A percentile compares a stretch with the other conserved stretches of the same genome.
Evolutionary conservation across 2,113 vertebrate species (phyloP).

Genomic region (Argyrosomus japonicus): DNA sequence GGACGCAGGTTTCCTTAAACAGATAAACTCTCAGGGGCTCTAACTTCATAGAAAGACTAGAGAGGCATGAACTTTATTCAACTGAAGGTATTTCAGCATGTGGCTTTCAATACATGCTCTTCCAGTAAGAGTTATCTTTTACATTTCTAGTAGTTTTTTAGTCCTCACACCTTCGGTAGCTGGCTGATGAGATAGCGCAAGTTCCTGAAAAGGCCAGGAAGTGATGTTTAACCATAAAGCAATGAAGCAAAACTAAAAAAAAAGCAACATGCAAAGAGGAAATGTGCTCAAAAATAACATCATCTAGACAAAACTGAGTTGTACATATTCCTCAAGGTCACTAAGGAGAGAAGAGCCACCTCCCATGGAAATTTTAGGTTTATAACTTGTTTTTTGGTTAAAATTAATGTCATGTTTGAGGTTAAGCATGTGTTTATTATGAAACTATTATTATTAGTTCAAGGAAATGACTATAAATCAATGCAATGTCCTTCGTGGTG

Average conservation of each 20-base stretch:
- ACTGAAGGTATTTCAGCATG: not conserved
- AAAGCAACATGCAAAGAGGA: not conserved
- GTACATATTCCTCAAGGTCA: not conserved
- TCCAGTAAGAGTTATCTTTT: not conserved
- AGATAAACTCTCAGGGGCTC: not conserved
- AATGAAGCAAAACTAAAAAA: not conserved
- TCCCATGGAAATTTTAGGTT: not conserved
- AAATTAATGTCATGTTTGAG: not conserved
- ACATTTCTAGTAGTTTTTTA: slow-evolving; percentile 17
- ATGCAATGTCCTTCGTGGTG: slow-evolving; percentile 10
- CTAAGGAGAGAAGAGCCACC: not conserved
- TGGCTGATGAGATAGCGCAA: not conserved
- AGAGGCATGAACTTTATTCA: too few relatives aligned
- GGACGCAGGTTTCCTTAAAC: not conserved
- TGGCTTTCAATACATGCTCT: not conserved
- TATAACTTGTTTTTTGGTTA: slow-evolving; percentile 3
- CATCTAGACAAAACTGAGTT: not conserved
- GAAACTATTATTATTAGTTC: not conserved
- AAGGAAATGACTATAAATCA: slow-evolving; percentile 23
- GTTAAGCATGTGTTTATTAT: not conserved
- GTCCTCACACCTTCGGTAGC: not conserved
- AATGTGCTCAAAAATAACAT: not conserved
- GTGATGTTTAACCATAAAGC: not conserved
- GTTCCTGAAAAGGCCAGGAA: slow-evolving; percentile 3
- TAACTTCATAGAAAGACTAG: not conserved